A percentile compares a stretch with the other conserved stretches of the same genome.
Conservation (phyloP, 2,113 vertebrate genomes). For the Menidia beryllina region DNA sequence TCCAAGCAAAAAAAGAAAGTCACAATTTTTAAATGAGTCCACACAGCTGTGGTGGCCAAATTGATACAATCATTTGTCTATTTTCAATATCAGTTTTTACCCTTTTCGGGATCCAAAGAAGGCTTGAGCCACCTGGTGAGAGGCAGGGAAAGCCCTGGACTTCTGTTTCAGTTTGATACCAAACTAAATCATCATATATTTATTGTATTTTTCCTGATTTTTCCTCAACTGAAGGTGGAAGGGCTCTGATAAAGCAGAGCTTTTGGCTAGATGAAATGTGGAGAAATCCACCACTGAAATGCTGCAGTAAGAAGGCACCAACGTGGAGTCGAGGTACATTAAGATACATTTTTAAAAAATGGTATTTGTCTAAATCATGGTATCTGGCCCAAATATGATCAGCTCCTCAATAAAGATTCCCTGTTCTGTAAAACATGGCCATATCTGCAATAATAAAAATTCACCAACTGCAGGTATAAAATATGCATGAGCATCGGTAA, state of each 20-base stretch:
- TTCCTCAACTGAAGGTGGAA: too few relatives aligned
- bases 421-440: slow-evolving; percentile 6
- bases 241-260: too few relatives aligned
- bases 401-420: not conserved
- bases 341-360: slow-evolving; percentile 21
- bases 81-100: too few relatives aligned
- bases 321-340: slow-evolving; percentile 22
- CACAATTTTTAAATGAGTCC: not conserved
- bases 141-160: too few relatives aligned
- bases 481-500: slow-evolving; percentile 1
- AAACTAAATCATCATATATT: slow-evolving; percentile 16
- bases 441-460: slow-evolving; percentile 19
- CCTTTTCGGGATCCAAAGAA: too few relatives aligned
- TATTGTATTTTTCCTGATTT: slow-evolving; percentile 8
- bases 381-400: too few relatives aligned
- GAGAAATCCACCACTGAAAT: slow-evolving; percentile 33
- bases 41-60: too few relatives aligned
- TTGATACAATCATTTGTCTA: too few relatives aligned
- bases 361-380: slow-evolving; percentile 38
- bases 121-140: too few relatives aligned
- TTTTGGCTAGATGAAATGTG: slow-evolving; percentile 14
- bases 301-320: slow-evolving; percentile 25
- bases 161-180: not conserved
- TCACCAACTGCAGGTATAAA: too few relatives aligned
- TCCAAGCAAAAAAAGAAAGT: not conserved